phyloP scores from a whole-genome alignment of 92 coral and sea anemone genomes.

The Anthopleura xanthogrammica region DNA sequence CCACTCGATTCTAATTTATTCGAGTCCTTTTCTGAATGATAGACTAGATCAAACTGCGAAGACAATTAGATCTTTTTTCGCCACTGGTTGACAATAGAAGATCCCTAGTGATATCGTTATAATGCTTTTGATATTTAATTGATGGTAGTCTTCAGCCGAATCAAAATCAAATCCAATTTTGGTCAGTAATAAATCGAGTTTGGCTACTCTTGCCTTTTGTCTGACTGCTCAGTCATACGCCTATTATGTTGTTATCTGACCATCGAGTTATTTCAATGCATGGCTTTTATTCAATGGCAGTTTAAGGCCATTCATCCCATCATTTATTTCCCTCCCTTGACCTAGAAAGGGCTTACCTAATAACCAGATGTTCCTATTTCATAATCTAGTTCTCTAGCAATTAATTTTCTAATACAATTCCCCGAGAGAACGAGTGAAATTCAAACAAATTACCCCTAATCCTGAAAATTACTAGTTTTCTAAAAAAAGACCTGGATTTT shows the following conservation, averaged over 20 bases:
- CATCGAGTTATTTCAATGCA: slow-evolving; percentile 5
- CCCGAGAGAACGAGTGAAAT: neutral
- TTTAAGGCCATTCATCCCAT: neutral
- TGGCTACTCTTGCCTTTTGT: slow-evolving; percentile 17
- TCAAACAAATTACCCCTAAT: neutral
- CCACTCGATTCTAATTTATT: neutral
- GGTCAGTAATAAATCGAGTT: slow-evolving; percentile 34
- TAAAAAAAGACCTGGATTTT: slow-evolving; percentile 4
- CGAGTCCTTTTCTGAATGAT: neutral
- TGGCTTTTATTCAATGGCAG: slow-evolving; percentile 7
- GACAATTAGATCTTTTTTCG: neutral
- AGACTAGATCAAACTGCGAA: neutral
- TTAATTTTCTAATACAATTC: neutral
- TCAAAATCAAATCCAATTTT: slow-evolving; percentile 36
- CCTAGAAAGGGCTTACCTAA: slow-evolving; percentile 13
- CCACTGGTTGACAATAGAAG: neutral
- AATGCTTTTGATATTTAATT: slow-evolving; percentile 6
- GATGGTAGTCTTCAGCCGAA: slow-evolving; percentile 8
- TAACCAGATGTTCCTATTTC: slow-evolving; percentile 1
- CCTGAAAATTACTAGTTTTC: neutral
- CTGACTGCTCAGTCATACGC: slow-evolving; percentile 8
- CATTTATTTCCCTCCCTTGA: slow-evolving; percentile 4
- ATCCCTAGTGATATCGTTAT: slow-evolving; percentile 4
- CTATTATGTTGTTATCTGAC: slow-evolving; percentile 28
- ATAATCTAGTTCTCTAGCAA: neutral